These are phyloP conservation scores for Meleagris gallopavo DNA, from an alignment of 2,113 vertebrate species.

Conservation along the genomic window DNA sequence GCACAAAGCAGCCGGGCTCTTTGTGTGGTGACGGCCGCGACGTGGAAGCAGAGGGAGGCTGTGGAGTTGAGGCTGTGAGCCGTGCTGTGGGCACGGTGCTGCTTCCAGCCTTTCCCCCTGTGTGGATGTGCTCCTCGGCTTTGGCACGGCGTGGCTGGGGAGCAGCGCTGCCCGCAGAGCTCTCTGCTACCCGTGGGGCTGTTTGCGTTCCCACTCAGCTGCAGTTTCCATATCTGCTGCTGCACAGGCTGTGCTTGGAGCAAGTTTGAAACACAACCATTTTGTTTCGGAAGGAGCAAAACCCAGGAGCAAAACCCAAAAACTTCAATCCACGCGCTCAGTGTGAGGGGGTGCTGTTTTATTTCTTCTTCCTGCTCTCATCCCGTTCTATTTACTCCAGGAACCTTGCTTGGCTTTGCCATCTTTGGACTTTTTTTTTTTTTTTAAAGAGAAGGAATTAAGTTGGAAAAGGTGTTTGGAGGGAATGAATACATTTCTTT, in stretches of 20 bases:
- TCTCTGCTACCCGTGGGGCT: accelerated
- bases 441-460: background rate
- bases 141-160: background rate
- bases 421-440: background rate
- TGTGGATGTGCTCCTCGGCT: no score
- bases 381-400: background rate
- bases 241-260: background rate
- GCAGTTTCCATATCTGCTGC: background rate
- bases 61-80: background rate
- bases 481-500: background rate
- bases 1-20: slow-evolving; percentile 76
- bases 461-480: background rate
- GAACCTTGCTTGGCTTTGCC: background rate
- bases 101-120: slow-evolving; percentile 66
- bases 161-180: background rate
- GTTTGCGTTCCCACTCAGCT: background rate
- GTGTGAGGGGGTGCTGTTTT: background rate
- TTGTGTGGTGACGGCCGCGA: slow-evolving; percentile 65
- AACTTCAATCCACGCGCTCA: background rate
- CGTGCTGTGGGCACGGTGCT: slow-evolving; percentile 22
- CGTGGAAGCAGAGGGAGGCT: background rate
- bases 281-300: background rate
- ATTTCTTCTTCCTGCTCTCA: background rate
- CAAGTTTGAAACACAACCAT: background rate
- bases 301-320: background rate